Evolutionary conservation across 1,140 invertebrate species (phyloP), one percentile per base, ranked within the genome.

Genomic region (Dreissena polymorpha): DNA sequence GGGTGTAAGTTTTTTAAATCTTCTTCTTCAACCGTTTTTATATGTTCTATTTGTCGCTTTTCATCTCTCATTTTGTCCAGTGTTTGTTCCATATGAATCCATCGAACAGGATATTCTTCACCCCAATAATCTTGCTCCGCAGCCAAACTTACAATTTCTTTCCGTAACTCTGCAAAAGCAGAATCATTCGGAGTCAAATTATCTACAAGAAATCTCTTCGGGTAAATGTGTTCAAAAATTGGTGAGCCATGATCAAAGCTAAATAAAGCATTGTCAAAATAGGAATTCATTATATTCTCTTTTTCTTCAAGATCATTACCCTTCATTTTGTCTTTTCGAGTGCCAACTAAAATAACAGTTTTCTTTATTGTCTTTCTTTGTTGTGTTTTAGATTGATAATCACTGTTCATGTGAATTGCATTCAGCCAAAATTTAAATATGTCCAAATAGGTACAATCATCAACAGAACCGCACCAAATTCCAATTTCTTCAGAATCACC

Each of bases 231-330:
- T 27, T 68, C 0, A 0, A 78, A 53, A 21, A 69, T 39, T 25
- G 63, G 63, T 12, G 49, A 23, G 2, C 55, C 18, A 12, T 55
- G 39, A 21, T 16, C 27, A 27, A 78, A 78, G 25, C 63, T 68
- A 10, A 53, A 68, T 23, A 78, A 78, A 68, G 75, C 75, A 53
- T 78, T 65, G 18, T 69, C 53, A 23, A 78, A 78, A 69, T 23
- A 78, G 12, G 67, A 49, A 23, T 78, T 64, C 39, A 67, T 78
- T 51, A 68, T 60, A 18, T 55, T 55, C 69, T 78, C 75, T 23
- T 78, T 78, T 25, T 78, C 75, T 23, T 68, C 75, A n/a, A n/a
- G n/a, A 10, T 78, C 75, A 27, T 1, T 68, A 3, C 75, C 63
- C 10, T 29, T 27, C 50, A 78, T 39, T n/a, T 69, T 50, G 57